Conservation (phyloP, 2,888 invertebrate genomes). For the Colletes collaris region DNA sequence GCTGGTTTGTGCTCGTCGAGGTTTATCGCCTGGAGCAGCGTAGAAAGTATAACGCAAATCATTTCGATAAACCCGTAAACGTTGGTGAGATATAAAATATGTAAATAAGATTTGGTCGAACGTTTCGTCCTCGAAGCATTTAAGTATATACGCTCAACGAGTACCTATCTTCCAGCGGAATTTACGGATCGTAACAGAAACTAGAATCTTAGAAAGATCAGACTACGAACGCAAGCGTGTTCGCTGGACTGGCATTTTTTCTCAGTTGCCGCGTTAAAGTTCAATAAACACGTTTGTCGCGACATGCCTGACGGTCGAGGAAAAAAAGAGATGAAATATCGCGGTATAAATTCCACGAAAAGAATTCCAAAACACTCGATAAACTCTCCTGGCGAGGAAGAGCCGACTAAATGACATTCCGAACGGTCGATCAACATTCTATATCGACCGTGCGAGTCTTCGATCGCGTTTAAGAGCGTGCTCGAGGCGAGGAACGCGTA, state of each 20-base stretch:
- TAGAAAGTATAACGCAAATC: slow-evolving; percentile 64
- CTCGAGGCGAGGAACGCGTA: background rate
- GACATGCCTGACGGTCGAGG: too few relatives aligned
- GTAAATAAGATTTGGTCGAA: slow-evolving; percentile 32
- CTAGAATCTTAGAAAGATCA: too few relatives aligned
- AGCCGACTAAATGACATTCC: slow-evolving; percentile 32
- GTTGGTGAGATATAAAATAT: slow-evolving; percentile 1
- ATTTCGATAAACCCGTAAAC: slow-evolving; percentile 52
- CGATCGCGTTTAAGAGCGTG: slow-evolving; percentile 4
- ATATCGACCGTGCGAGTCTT: slow-evolving; percentile 11
- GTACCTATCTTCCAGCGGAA: background rate
- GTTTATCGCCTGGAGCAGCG: slow-evolving; percentile 54
- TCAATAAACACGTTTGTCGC: too few relatives aligned
- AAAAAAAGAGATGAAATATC: background rate
- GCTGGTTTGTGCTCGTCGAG: slow-evolving; percentile 48
- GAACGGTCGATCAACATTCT: slow-evolving; percentile 12
- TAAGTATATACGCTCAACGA: background rate
- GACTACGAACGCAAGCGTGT: too few relatives aligned
- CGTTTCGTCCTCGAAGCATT: background rate
- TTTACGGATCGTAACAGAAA: background rate
- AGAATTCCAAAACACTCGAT: background rate
- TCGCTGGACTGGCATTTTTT: too few relatives aligned
- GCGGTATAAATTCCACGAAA: background rate
- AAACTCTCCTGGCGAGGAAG: background rate
- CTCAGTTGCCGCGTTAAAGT: too few relatives aligned